Conservation (phyloP, 2,113 vertebrate species). For the Narcine bancroftii region DNA sequence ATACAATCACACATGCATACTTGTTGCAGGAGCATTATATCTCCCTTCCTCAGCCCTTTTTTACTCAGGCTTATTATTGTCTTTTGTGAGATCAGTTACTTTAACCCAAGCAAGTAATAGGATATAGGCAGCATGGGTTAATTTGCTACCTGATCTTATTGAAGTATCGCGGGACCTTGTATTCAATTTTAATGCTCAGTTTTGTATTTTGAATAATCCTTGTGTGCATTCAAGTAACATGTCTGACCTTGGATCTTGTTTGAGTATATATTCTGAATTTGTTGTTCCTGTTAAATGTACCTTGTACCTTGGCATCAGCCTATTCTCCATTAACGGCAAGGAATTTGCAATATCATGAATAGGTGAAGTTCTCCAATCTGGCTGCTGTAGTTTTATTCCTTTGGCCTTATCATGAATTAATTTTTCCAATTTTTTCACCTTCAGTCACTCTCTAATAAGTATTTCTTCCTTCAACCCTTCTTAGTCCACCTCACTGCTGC, state of each 20-base stretch:
- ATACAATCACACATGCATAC: background rate
- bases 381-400: background rate
- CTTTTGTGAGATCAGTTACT: background rate
- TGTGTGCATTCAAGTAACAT: background rate
- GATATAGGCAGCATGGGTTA: background rate
- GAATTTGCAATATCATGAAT: background rate
- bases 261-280: background rate
- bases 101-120: background rate
- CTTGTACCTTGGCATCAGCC: background rate
- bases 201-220: background rate
- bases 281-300: background rate
- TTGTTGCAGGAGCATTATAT: background rate
- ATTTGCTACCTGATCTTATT: background rate
- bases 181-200: background rate
- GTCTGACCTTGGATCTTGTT: background rate
- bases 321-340: background rate
- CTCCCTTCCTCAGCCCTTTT: background rate
- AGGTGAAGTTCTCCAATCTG: background rate
- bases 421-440: background rate
- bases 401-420: background rate
- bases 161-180: background rate
- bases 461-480: too few species aligned
- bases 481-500: too few species aligned
- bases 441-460: too few species aligned
- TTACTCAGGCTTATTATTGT: background rate